Evolutionary conservation across 2,797 vertebrate genomes (phyloP).

Genomic region (Rhyacichthys aspro): DNA sequence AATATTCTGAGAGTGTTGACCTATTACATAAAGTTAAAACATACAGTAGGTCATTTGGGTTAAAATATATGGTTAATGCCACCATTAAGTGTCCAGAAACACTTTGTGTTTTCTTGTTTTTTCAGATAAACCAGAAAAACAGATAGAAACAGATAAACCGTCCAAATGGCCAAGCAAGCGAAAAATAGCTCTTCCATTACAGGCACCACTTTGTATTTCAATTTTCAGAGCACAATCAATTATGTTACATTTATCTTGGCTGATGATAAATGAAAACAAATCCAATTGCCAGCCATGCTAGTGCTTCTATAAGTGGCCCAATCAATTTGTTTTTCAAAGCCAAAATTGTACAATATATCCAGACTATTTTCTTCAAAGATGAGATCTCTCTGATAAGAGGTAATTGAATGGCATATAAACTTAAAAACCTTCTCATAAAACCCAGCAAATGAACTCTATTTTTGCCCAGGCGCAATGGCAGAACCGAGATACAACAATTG

Average conservation of each 20-base stretch:
- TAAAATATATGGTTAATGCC: slow-evolving; percentile 35
- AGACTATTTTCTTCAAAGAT: slow-evolving; percentile 58
- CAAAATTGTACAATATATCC: slow-evolving; percentile 46
- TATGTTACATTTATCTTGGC: slow-evolving; percentile 70
- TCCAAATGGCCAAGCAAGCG: slow-evolving; percentile 47
- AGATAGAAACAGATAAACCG: slow-evolving; percentile 33
- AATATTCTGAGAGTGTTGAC: background rate
- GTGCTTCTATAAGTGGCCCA: slow-evolving; percentile 61
- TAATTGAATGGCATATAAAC: slow-evolving; percentile 57
- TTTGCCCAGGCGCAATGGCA: slow-evolving; percentile 22
- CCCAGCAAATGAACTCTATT: slow-evolving; percentile 54
- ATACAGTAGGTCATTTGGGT: slow-evolving; percentile 29
- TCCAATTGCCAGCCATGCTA: slow-evolving; percentile 35
- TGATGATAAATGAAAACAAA: slow-evolving; percentile 67
- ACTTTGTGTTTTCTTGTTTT: slow-evolving; percentile 48
- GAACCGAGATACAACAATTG: slow-evolving; percentile 25
- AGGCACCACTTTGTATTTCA: slow-evolving; percentile 74
- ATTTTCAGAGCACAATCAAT: slow-evolving; percentile 75
- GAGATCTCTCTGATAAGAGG: slow-evolving; percentile 34
- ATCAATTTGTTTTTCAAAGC: slow-evolving; percentile 60
- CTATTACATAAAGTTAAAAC: slow-evolving; percentile 56
- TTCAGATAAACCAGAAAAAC: slow-evolving; percentile 33
- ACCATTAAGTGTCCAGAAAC: slow-evolving; percentile 37
- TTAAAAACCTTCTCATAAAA: slow-evolving; percentile 42
- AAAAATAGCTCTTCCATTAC: slow-evolving; percentile 74